Evolutionary conservation across 2,888 invertebrate species (phyloP).

Genomic region (Noctuana brunneofusca): DNA sequence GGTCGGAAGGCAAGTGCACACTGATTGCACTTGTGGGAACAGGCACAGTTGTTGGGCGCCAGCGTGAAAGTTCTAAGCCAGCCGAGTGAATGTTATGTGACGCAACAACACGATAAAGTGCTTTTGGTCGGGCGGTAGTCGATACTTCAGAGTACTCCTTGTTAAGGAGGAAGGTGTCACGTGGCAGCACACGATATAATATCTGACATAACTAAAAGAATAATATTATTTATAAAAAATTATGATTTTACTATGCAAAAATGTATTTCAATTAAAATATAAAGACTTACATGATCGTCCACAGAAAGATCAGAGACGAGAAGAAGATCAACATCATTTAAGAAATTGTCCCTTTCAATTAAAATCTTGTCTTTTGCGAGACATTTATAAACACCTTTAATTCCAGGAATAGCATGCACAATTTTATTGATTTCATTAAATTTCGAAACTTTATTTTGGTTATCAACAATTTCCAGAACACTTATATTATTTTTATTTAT

Average conservation of each 20-base stretch:
- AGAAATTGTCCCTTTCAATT: slow-evolving; percentile 37
- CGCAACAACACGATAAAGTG: slow-evolving; percentile 44
- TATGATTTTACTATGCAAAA: too few species aligned
- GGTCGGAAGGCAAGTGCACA: slow-evolving; percentile 45
- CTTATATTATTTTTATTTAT: slow-evolving; percentile 44
- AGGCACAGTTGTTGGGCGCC: slow-evolving; percentile 43
- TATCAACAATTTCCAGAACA: slow-evolving; percentile 43
- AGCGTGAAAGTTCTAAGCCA: slow-evolving; percentile 40
- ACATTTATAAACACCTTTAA: slow-evolving; percentile 37
- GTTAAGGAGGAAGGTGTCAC: slow-evolving; percentile 48
- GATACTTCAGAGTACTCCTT: slow-evolving; percentile 38
- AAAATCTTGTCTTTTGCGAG: slow-evolving; percentile 36
- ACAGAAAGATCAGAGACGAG: slow-evolving; percentile 43
- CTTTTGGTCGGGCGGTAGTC: slow-evolving; percentile 38
- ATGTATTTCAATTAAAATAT: not conserved
- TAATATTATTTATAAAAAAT: too few species aligned
- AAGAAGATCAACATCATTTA: slow-evolving; percentile 44
- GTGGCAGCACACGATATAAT: slow-evolving; percentile 42
- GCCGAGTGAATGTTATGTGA: slow-evolving; percentile 35
- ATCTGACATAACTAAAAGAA: slow-evolving; percentile 44
- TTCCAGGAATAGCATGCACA: slow-evolving; percentile 30
- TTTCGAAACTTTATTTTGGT: slow-evolving; percentile 26
- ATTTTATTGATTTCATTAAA: slow-evolving; percentile 37
- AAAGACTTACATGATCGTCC: slow-evolving; percentile 45
- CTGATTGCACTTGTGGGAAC: slow-evolving; percentile 45